Evolutionary conservation across 2,113 vertebrate species (phyloP).

Genomic region (Origma solitaria): DNA sequence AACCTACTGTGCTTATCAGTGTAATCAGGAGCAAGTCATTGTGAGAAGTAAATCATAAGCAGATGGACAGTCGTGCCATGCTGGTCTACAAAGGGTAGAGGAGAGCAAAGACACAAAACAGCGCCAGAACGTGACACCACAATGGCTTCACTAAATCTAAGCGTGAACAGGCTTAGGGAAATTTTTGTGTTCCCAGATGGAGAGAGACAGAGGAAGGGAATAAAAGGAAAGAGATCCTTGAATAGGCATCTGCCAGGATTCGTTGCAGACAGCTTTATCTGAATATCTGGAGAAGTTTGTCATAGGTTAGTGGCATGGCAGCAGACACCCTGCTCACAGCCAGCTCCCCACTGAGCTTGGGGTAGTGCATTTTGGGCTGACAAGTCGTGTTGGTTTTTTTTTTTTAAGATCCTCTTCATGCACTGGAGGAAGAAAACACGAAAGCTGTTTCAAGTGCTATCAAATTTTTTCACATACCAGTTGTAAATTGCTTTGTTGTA

Average conservation of each 20-base stretch:
- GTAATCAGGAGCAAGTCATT: constrained; percentile 44
- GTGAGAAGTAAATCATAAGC: constrained; percentile 59
- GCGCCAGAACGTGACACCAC: neutral
- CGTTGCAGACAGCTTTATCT: neutral
- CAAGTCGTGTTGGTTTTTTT: neutral
- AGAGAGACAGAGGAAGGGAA: neutral
- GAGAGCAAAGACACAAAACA: constrained; percentile 1
- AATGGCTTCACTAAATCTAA: constrained; percentile 20
- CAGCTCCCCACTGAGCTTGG: neutral
- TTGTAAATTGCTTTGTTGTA: neutral
- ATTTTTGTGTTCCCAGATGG: constrained; percentile 14
- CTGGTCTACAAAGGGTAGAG: constrained; percentile 30
- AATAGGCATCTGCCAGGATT: neutral
- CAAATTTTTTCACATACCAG: neutral
- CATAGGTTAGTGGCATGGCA: neutral
- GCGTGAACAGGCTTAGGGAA: neutral
- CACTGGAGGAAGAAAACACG: neutral
- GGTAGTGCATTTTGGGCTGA: neutral
- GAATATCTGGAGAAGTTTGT: constrained; percentile 12
- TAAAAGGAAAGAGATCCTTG: neutral
- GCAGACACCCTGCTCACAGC: neutral
- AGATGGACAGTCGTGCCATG: constrained; percentile 38
- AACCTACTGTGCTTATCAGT: constrained; percentile 58
- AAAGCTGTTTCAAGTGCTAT: neutral
- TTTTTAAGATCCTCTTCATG: neutral